These are phyloP conservation scores for Ianthella basta DNA, from an alignment of 37 sponge, comb jelly and placozoan species.

Conservation along the genomic window DNA sequence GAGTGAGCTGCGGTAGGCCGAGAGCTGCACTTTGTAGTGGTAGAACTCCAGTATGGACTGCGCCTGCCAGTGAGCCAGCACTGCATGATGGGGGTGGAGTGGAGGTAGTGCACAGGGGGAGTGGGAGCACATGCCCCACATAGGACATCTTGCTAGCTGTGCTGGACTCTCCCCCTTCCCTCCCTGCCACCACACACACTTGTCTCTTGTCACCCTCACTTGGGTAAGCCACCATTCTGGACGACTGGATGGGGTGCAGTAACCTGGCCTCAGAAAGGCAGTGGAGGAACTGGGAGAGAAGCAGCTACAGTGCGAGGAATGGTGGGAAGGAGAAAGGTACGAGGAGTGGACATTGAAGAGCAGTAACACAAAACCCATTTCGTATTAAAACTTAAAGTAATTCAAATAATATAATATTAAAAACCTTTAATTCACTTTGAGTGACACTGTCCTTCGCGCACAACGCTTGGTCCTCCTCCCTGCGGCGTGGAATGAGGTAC, in stretches of 20 bases:
- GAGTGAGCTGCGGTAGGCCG: background rate
- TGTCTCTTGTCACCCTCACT: background rate
- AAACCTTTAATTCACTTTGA: constrained; percentile 12
- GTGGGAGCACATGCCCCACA: background rate
- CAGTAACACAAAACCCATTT: background rate
- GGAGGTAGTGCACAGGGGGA: background rate
- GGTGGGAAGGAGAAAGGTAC: too few species aligned
- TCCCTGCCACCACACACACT: too few species aligned
- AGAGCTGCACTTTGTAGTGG: background rate
- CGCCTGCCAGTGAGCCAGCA: constrained; percentile 14
- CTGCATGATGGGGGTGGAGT: background rate
- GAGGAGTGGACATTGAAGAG: too few species aligned
- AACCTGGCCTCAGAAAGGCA: background rate
- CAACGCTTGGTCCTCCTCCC: too few species aligned
- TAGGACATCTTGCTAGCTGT: background rate
- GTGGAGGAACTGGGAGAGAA: background rate
- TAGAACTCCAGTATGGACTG: constrained; percentile 14
- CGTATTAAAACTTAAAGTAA: background rate
- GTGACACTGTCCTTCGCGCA: too few species aligned
- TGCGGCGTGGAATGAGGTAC: too few species aligned
- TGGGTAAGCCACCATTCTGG: constrained; percentile 4
- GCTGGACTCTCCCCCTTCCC: too few species aligned
- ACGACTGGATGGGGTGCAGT: constrained; percentile 11
- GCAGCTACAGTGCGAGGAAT: background rate
- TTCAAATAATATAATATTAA: too few species aligned